phyloP scores from a whole-genome alignment of 2,797 vertebrate species.

The Lacerta bilineata region DNA sequence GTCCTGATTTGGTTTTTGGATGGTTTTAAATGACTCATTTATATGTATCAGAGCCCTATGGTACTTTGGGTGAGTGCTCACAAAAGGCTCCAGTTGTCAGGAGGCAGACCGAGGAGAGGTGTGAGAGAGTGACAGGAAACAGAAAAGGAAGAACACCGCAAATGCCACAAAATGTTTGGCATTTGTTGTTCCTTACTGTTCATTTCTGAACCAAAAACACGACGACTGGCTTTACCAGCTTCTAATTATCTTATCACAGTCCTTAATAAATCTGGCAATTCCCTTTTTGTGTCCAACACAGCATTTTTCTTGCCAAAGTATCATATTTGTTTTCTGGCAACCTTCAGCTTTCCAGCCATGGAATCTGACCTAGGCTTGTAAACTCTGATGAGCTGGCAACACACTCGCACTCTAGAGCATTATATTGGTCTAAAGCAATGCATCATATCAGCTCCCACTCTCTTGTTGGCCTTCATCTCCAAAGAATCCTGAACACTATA shows the following conservation, averaged over 20 bases:
- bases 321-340: conserved; percentile 81
- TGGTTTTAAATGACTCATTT: not conserved
- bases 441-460: conserved; percentile 71
- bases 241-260: conserved; percentile 79
- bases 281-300: conserved; percentile 79
- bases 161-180: not conserved
- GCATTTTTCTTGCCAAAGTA: conserved; percentile 80
- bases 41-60: not conserved
- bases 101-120: not conserved
- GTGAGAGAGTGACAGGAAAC: not conserved
- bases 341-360: conserved; percentile 76
- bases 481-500: conserved; percentile 66
- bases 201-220: conserved; percentile 36
- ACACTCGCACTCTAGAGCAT: conserved; percentile 70
- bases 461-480: conserved; percentile 61
- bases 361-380: conserved; percentile 81
- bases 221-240: conserved; percentile 64
- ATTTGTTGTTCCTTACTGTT: conserved; percentile 3
- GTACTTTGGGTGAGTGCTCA: not conserved
- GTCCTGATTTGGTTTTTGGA: not conserved
- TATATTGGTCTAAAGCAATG: conserved; percentile 77
- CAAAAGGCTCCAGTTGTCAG: not conserved
- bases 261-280: conserved; percentile 74
- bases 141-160: not conserved
- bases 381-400: conserved; percentile 80